Conservation (phyloP, 1,140 invertebrate species). For the Uloborus diversus region DNA sequence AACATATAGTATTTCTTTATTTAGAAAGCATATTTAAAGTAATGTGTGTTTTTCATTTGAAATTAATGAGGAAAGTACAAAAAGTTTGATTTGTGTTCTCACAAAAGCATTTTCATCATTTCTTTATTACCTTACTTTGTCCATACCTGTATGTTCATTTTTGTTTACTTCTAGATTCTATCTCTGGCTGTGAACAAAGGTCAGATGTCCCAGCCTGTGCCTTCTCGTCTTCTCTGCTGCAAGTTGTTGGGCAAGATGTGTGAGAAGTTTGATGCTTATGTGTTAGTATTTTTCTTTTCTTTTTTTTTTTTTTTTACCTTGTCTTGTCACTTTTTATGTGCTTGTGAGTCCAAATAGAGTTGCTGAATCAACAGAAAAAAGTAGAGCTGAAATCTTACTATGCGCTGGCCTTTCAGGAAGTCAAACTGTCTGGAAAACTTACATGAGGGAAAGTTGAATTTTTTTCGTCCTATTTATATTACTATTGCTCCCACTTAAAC, state of each 20-base stretch:
- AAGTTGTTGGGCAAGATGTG: slow-evolving; percentile 76
- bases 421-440: too few relatives aligned
- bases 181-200: slow-evolving; percentile 74
- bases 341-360: background rate
- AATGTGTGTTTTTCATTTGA: too few relatives aligned
- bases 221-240: slow-evolving; percentile 73
- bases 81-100: too few relatives aligned
- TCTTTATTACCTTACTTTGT: background rate
- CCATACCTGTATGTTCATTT: background rate
- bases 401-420: too few relatives aligned
- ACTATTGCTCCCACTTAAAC: too few relatives aligned
- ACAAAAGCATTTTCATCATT: too few relatives aligned
- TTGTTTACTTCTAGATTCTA: slow-evolving; percentile 69
- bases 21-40: too few relatives aligned
- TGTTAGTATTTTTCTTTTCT: slow-evolving; percentile 67
- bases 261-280: slow-evolving; percentile 70
- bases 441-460: too few relatives aligned
- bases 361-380: background rate
- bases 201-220: slow-evolving; percentile 72
- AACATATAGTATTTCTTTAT: too few relatives aligned
- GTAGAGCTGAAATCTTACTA: too few relatives aligned
- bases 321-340: background rate
- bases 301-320: background rate
- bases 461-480: too few relatives aligned
- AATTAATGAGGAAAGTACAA: too few relatives aligned